A percentile compares a stretch with the other conserved stretches of the same genome.
Evolutionary conservation across 1,140 invertebrate genomes (phyloP).

Genomic region (Trachymyrmex septentrionalis): DNA sequence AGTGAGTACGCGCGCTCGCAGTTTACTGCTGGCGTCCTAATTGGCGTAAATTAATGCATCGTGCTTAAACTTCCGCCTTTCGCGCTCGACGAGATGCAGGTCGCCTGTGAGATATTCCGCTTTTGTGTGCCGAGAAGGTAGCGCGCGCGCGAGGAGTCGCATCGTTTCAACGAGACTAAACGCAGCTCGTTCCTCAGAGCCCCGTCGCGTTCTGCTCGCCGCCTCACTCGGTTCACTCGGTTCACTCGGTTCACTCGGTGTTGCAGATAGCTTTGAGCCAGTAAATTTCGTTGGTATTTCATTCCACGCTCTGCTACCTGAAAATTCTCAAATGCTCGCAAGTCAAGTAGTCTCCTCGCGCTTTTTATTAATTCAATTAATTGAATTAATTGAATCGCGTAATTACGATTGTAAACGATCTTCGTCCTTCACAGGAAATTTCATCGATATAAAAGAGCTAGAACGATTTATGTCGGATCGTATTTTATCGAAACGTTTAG

Average conservation of each 20-base stretch:
- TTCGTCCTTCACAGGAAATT: neutral
- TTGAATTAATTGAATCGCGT: neutral
- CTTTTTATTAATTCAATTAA: conserved; percentile 29
- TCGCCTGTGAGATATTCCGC: conserved; percentile 48
- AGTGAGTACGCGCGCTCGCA: conserved; percentile 39
- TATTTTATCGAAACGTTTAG: neutral
- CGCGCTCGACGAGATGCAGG: conserved; percentile 59
- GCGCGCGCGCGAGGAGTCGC: conserved; percentile 45
- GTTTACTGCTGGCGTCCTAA: conserved; percentile 52
- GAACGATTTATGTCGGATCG: neutral
- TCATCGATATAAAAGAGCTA: neutral
- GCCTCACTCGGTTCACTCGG: no score
- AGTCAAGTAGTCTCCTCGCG: neutral
- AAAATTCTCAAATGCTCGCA: conserved; percentile 60
- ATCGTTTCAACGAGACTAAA: conserved; percentile 62
- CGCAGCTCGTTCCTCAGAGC: conserved; percentile 58
- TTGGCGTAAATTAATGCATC: conserved; percentile 61
- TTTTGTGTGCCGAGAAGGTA: conserved; percentile 54
- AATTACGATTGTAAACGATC: neutral
- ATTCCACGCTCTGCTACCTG: conserved; percentile 41
- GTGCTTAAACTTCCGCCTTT: conserved; percentile 52
- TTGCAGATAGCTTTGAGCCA: conserved; percentile 44
- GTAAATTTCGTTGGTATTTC: conserved; percentile 64
- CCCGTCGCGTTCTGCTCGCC: conserved; percentile 44
- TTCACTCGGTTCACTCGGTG: no score